Base-by-base conservation (phyloP, 1,140 invertebrate genomes). In the Zaprionus ghesquierei region DNA sequence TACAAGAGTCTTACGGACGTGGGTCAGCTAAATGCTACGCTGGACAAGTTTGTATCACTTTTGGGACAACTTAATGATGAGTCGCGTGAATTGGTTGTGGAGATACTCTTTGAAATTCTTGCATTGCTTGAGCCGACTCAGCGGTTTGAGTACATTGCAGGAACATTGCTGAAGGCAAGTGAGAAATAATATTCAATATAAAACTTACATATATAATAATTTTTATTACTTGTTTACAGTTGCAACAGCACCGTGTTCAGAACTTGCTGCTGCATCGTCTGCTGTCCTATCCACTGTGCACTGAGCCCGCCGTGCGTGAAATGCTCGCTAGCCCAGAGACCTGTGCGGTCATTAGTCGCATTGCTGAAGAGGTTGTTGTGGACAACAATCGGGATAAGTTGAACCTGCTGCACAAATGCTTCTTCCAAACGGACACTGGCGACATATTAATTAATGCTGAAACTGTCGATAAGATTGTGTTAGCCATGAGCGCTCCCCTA, bases 21-120 rank as follows among this genome's bases (percentile, higher is more conserved):
- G 12, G 69, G 69, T 9, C 89, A 91, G 68, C 90, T 94, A 3
- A 74, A 92, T 1, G 77, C 90, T 9, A 92, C 95, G 53, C 94
- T 94, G 62, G 79, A 93, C 50, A 92, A 91, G 50, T 91, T 95
- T 49, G 92, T 90, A 13, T 77, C 79, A 0, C 93, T 94, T 91
- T 81, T 95, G 25, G 79, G 80, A 3, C 81, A 90, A 38, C 8
- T 74, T 9, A 89, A 90, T 27, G 81, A 90, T 9, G 90, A 93
- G 13, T 79, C 92, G 46, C 92, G 86, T 6, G 93, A 94, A 44
- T 75, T 87, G 59, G 74, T 94, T 3, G 87, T 95, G 6, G 93
- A 94, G 77, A 92, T 96, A 15, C 93, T 94, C 63, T 95, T 95
- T 79, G 92, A 92, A 61, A 82, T 95, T 27, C 89, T 95, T 13